A percentile compares a stretch with the other conserved stretches of the same genome.
These are phyloP conservation scores for Laothoe populi DNA, from an alignment of 2,888 invertebrate species.

Conservation along the genomic window DNA sequence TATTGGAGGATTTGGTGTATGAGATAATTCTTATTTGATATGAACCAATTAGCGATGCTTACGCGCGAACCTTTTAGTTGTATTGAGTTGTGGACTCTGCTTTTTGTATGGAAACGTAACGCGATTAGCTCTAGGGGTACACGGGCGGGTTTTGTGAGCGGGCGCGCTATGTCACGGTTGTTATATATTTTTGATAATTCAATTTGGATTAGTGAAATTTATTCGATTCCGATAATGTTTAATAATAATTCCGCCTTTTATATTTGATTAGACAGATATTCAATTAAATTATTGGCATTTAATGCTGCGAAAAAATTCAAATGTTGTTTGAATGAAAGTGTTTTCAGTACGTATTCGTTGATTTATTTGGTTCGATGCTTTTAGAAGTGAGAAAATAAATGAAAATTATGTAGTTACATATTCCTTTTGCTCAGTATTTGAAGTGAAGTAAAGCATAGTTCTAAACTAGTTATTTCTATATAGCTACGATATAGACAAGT, in stretches of 20 bases:
- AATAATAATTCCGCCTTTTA: neutral
- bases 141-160: constrained; percentile 8
- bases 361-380: too few species aligned
- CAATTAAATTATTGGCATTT: too few species aligned
- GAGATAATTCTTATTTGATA: constrained; percentile 77
- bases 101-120: constrained; percentile 33
- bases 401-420: too few species aligned
- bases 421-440: too few species aligned
- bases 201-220: constrained; percentile 17
- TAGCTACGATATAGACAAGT: too few species aligned
- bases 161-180: neutral
- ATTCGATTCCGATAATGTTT: neutral
- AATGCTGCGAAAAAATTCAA: too few species aligned
- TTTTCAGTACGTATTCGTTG: too few species aligned
- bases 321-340: too few species aligned
- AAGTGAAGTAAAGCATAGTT: too few species aligned
- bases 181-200: constrained; percentile 4
- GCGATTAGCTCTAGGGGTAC: constrained; percentile 17
- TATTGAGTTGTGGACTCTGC: constrained; percentile 57
- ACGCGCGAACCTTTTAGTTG: constrained; percentile 68
- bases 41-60: constrained; percentile 82
- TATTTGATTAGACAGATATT: too few species aligned
- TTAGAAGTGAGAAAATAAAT: too few species aligned
- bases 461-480: too few species aligned
- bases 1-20: constrained; percentile 57